A percentile compares a stretch with the other conserved stretches of the same genome.
Conservation (phyloP, 2,113 vertebrate species). For the Patagioenas fasciata region DNA sequence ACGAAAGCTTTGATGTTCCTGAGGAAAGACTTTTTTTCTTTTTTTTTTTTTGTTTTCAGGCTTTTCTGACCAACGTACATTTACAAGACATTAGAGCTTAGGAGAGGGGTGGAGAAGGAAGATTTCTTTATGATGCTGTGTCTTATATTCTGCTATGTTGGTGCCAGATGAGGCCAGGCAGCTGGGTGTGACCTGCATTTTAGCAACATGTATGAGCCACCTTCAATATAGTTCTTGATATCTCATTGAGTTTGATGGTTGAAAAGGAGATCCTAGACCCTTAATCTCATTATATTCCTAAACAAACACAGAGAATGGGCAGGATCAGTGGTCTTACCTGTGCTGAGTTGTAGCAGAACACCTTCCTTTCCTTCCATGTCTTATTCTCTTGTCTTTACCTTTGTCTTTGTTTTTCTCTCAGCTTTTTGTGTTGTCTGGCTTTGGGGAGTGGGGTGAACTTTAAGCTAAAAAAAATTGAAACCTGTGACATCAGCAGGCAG, state of each 20-base stretch:
- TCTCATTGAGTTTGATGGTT: not conserved
- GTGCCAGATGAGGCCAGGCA: not conserved
- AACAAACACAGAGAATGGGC: not conserved
- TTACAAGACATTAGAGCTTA: not conserved
- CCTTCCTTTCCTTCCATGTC: not conserved
- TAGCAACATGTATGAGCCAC: not conserved
- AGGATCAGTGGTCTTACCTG: not conserved
- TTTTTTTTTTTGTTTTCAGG: not conserved
- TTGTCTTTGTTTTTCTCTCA: not conserved
- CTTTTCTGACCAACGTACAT: not conserved
- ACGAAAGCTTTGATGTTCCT: not conserved
- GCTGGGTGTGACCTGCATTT: not conserved
- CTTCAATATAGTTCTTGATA: not conserved
- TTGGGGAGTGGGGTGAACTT: rapidly evolving
- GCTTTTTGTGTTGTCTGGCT: not conserved
- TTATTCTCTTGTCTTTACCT: not conserved
- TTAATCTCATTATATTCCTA: not conserved
- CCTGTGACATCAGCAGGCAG: not conserved
- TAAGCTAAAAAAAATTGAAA: not conserved
- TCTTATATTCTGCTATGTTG: not conserved
- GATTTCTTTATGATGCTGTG: not conserved
- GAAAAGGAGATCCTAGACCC: not conserved
- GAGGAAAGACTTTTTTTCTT: not conserved
- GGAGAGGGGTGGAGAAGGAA: not conserved
- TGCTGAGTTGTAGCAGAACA: not conserved